phyloP scores from a whole-genome alignment of 2,888 invertebrate genomes.

The Orchesella flavescens region DNA sequence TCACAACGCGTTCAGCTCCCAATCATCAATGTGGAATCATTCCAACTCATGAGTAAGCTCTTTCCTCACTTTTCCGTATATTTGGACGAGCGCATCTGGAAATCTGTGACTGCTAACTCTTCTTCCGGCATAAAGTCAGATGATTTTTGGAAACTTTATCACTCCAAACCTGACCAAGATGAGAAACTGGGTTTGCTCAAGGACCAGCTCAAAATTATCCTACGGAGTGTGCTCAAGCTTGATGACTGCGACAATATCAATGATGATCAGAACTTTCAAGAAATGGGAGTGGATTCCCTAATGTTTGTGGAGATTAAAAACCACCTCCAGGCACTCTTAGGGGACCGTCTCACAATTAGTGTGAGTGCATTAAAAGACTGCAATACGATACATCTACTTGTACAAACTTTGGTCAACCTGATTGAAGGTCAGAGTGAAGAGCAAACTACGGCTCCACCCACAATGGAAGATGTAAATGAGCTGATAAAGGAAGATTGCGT shows the following conservation, averaged over 20 bases:
- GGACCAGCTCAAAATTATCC: constrained; percentile 1
- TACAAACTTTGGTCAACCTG: constrained; percentile 10
- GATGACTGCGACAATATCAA: constrained; percentile 11
- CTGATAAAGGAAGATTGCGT: constrained; percentile 31
- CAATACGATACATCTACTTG: constrained; percentile 18
- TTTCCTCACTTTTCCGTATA: constrained; percentile 32
- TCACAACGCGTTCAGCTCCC: constrained; percentile 35
- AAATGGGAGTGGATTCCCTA: constrained; percentile 47
- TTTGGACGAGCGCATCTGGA: constrained; percentile 58
- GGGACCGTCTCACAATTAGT: constrained; percentile 29
- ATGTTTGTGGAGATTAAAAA: constrained; percentile 54
- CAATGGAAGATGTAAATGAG: constrained; percentile 12
- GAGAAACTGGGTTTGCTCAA: constrained; percentile 24
- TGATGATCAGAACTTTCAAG: constrained; percentile 39
- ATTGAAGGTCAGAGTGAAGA: constrained; percentile 32
- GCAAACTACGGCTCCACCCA: neutral
- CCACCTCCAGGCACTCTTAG: constrained; percentile 31
- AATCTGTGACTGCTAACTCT: neutral
- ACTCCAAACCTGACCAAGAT: neutral
- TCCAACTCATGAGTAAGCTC: constrained; percentile 30
- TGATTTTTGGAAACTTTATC: constrained; percentile 60
- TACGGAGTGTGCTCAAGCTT: constrained; percentile 15
- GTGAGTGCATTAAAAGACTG: constrained; percentile 39
- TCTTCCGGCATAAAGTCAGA: constrained; percentile 35
- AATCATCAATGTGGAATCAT: constrained; percentile 46